Base-by-base conservation (phyloP, 2,797 vertebrate species). In the Lophotriccus pileatus region DNA sequence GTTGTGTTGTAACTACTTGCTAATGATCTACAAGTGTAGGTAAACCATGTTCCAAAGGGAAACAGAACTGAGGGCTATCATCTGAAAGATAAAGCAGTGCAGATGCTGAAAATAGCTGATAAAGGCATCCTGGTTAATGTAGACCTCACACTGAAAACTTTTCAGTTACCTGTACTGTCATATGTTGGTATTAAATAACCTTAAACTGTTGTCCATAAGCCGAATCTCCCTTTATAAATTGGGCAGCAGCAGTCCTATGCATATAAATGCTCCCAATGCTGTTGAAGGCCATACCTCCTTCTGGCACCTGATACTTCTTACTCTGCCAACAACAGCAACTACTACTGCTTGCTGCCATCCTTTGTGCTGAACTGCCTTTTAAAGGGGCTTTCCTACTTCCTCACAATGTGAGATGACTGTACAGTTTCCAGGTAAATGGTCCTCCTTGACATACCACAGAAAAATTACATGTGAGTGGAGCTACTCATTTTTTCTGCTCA, bases 401-500 rank as follows among this genome's bases (percentile, higher is more conserved):
- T 46, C 39, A 18, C 14, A 59, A 8, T 17, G 66, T 12, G 4
- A 37, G 21, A 12, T 20, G 36, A 17, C 12, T 47, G 7, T 63
- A 34, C 21, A 58, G 12, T 9, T 78, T 34, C 23, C 20, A 55
- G 20, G 52, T 67, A 44, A 73, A 41, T 49, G 12, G 17, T 23
- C 4, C 21, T 72, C 23, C 30, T 36, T 70, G 28, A 67, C 6
- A 28, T 13, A 43, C 1, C 1, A 3, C 23, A 73, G 36, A 43
- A 76, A 70, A 87, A 41, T 25, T 10, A 7, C 1, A 1, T 13
- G 4, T 47, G 41, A 41, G 6, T 16, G 15, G 0, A 6, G 5
- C 19, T 49, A 8, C 19, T 78, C 0, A 0, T 44, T 63, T 64
- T 39, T 43, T 66, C 39, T 69, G 8, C 27, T 68, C 63, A 43